A percentile compares a stretch with the other conserved stretches of the same genome.
phyloP scores from a whole-genome alignment of 2,113 vertebrate species.

The Nothoprocta perdicaria region DNA sequence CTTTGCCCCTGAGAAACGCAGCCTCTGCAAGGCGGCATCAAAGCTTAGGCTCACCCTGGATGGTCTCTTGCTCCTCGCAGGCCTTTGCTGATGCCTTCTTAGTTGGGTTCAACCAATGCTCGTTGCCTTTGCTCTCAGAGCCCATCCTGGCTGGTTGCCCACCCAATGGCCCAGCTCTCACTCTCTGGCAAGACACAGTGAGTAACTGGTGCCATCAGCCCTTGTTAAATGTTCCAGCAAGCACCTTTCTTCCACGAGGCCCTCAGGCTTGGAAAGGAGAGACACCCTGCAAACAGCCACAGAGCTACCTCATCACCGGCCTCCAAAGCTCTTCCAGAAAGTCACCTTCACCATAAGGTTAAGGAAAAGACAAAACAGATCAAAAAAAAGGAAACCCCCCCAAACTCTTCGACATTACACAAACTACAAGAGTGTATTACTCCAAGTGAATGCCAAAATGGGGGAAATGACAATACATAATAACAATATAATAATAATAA shows the following conservation, averaged over 20 bases:
- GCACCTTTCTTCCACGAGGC: neutral
- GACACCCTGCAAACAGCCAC: neutral
- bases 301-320: neutral
- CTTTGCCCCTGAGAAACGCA: neutral
- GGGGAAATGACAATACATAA: neutral
- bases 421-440: neutral
- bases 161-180: neutral
- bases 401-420: neutral
- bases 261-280: neutral
- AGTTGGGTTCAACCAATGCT: neutral
- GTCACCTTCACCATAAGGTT: neutral
- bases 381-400: neutral
- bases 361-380: neutral
- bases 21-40: accelerated
- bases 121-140: neutral
- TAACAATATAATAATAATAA: neutral
- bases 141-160: neutral
- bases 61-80: neutral
- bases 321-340: conserved; percentile 4
- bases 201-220: neutral
- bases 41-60: neutral
- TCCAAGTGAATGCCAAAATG: neutral
- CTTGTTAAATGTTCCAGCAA: neutral
- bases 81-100: neutral
- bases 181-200: neutral